Evolutionary conservation across 2,113 vertebrate species (phyloP).

Genomic region (Cottus gobio): DNA sequence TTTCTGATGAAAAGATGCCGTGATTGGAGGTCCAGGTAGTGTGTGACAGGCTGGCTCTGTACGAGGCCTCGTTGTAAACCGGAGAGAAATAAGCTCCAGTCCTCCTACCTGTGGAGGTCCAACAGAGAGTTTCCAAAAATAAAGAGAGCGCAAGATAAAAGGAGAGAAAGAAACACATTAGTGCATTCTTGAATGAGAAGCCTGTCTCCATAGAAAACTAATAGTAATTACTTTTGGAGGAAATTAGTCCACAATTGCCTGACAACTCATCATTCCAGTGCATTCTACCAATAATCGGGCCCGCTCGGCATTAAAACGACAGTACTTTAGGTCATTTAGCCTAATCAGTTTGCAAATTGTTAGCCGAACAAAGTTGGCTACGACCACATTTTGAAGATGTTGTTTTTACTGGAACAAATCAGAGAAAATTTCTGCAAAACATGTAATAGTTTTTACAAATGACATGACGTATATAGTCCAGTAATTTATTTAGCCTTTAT

Average conservation of each 20-base stretch:
- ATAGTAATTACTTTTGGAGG: constrained; percentile 22
- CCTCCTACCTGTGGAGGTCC: constrained; percentile 1
- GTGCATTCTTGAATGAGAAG: constrained; percentile 4
- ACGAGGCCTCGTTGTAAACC: neutral
- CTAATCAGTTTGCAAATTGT: constrained; percentile 11
- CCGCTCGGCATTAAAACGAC: neutral
- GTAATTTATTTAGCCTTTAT: neutral
- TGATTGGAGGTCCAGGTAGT: neutral
- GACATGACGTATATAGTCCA: neutral
- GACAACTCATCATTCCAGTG: constrained; percentile 17
- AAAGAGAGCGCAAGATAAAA: neutral
- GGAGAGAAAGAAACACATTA: constrained; percentile 23
- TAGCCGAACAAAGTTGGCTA: constrained; percentile 4
- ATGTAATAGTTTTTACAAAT: neutral
- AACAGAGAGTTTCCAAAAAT: neutral
- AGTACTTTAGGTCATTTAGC: constrained; percentile 15
- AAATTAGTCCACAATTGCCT: constrained; percentile 9
- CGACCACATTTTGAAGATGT: neutral
- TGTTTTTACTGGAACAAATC: neutral
- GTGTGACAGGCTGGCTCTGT: neutral
- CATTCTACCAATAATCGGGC: constrained; percentile 16
- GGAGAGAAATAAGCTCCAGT: neutral
- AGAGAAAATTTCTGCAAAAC: neutral
- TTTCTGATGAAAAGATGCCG: neutral
- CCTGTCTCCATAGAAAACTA: neutral